Percentiles rank a stretch among this genome's conserved stretches.
Evolutionary conservation across 2,888 invertebrate species (phyloP).

Genomic region (Drosophila crucigera): DNA sequence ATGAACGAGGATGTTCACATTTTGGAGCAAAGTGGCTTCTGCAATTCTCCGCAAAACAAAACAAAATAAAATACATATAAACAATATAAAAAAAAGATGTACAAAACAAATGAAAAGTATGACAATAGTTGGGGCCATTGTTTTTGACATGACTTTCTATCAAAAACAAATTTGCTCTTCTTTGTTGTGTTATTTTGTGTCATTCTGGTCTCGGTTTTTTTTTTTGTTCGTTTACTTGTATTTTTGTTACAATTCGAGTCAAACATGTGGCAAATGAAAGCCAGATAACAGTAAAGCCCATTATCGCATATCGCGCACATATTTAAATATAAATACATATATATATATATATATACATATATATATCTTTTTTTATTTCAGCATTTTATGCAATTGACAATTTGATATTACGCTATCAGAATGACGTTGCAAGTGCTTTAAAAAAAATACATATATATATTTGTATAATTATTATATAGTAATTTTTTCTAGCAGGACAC

Average conservation of each 20-base stretch:
- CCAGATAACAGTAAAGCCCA: slow-evolving; percentile 11
- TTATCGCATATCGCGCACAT: slow-evolving; percentile 5
- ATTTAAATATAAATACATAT: slow-evolving; percentile 6
- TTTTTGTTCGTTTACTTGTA: slow-evolving; percentile 7
- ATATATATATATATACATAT: neutral
- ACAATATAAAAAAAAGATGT: neutral
- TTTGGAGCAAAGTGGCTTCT: slow-evolving; percentile 9
- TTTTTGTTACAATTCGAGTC: slow-evolving; percentile 45
- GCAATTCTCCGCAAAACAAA: slow-evolving; percentile 12
- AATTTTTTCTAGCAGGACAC: neutral
- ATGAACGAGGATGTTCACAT: slow-evolving; percentile 12
- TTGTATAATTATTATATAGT: neutral
- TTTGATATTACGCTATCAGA: slow-evolving; percentile 35
- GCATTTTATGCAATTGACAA: slow-evolving; percentile 56
- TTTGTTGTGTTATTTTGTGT: slow-evolving; percentile 68
- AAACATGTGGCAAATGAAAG: slow-evolving; percentile 45
- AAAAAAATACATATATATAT: neutral
- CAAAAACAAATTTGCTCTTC: slow-evolving; percentile 79
- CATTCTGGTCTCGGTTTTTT: neutral
- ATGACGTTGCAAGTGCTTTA: slow-evolving; percentile 4
- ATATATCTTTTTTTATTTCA: neutral
- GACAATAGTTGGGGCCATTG: slow-evolving; percentile 78
- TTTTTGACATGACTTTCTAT: slow-evolving; percentile 81
- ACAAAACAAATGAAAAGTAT: slow-evolving; percentile 40
- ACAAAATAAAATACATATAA: slow-evolving; percentile 6